Percentiles rank a stretch among this genome's conserved stretches.
These are phyloP conservation scores for Xerus rutilus DNA, from an alignment of 2,797 vertebrate genomes.

Conservation along the genomic window DNA sequence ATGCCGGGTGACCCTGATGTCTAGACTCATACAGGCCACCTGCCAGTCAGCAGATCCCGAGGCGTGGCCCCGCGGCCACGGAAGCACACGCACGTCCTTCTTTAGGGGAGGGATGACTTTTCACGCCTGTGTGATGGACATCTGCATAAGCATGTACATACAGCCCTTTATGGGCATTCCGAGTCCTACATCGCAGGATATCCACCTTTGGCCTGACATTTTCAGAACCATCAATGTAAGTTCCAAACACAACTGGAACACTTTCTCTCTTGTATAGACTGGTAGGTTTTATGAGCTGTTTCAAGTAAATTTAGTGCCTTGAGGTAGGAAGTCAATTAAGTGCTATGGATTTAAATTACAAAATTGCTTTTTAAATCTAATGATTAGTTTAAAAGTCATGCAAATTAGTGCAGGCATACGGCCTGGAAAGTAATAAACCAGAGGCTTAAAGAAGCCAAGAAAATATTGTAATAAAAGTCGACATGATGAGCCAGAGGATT, in stretches of 20 bases:
- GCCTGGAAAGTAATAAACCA: conserved; percentile 63
- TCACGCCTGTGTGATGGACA: neutral
- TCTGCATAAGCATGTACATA: neutral
- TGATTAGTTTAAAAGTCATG: conserved; percentile 70
- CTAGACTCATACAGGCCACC: conserved; percentile 28
- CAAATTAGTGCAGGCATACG: conserved; percentile 66
- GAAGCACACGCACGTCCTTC: neutral
- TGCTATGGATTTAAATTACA: conserved; percentile 65
- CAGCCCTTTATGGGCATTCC: neutral
- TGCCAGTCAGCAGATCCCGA: conserved; percentile 28
- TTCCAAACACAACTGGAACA: neutral
- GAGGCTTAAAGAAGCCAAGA: conserved; percentile 62
- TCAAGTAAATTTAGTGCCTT: conserved; percentile 60
- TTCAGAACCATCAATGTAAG: neutral
- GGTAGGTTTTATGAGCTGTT: conserved; percentile 11
- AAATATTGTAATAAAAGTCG: conserved; percentile 62
- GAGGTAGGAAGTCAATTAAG: conserved; percentile 75
- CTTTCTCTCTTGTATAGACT: neutral
- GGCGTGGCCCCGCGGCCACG: conserved; percentile 7
- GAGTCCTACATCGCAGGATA: neutral
- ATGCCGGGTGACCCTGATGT: conserved; percentile 43
- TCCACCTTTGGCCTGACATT: neutral
- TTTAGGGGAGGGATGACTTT: neutral
- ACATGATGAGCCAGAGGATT: conserved; percentile 16
- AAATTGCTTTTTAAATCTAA: conserved; percentile 67